These are phyloP conservation scores for Florisuga fusca DNA, from an alignment of 2,797 vertebrate species.

Conservation along the genomic window DNA sequence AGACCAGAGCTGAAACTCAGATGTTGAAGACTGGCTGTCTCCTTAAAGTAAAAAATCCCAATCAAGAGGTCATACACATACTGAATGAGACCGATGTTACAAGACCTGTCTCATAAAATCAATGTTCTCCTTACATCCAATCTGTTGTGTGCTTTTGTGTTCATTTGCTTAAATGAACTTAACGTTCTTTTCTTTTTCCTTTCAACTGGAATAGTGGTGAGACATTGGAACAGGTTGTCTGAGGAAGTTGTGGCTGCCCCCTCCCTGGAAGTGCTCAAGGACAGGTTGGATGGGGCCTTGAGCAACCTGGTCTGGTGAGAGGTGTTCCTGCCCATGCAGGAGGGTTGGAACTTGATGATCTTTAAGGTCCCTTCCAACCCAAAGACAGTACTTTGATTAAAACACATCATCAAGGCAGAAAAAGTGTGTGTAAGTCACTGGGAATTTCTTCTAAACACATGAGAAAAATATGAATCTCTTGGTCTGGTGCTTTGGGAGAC, in stretches of 20 bases:
- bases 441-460: neutral
- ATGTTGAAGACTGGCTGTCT: neutral
- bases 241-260: no score
- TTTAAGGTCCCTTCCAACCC: no score
- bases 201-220: neutral
- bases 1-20: neutral
- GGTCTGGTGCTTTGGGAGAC: neutral
- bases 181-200: neutral
- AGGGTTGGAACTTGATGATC: no score
- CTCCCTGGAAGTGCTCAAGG: no score
- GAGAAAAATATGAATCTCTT: neutral
- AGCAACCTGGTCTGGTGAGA: no score
- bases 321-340: no score
- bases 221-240: no score
- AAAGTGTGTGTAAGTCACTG: neutral
- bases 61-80: neutral
- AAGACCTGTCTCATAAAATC: neutral
- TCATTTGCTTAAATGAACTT: neutral
- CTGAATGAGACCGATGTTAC: neutral
- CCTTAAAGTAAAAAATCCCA: neutral
- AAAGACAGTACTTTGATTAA: neutral
- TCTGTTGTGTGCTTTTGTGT: fast-evolving
- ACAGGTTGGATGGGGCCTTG: no score
- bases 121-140: neutral
- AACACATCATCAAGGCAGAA: neutral